Base-by-base conservation (phyloP, 2,888 invertebrate species). In the Aphodius granarius region DNA sequence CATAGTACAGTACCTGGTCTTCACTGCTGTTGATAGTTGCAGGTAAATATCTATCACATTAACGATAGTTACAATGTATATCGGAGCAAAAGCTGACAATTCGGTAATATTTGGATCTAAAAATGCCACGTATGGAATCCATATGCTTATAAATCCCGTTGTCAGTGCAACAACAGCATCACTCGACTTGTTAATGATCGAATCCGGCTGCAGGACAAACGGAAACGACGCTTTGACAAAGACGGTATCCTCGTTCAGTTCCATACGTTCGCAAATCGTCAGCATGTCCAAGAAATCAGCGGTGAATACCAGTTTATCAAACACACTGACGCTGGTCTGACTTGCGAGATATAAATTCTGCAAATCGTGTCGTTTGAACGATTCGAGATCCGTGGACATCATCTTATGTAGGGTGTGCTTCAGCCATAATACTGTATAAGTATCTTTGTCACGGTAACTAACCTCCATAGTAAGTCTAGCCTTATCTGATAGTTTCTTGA, bases 141-240 rank as follows among this genome's bases (percentile, higher is more conserved):
- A 2, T 20, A 76, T 68, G 1, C 72, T 70, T 0, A 63, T 63
- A 5, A 43, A 17, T 16, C 78, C 23, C 2, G 78, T 78, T 0
- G 78, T 9, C 1, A 78, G 9, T 5, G 74, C 63, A 1, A 80
- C 72, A 6, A 78, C 4, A 9, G 5, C 9, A 18, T 78, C 75
- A 75, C 78, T 78, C n/a, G 75, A 15, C 19, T 65, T 68, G 0
- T 77, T 15, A 17, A 78, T 16, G 0, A 80, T 43, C 0, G 79
- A 78, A 13, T 71, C 21, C 16, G 80, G 78, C 64, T 78, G 78
- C 21, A 80, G 65, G 5, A 80, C 75, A 23, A 77, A 79, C 2
- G 80, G 80, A n/a, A 78, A 80, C 3, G 77, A 72, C 6, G 77
- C 73, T 65, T 66, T 80, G 9, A 78, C 63, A 72, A 80, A 78